Evolutionary conservation across 2,113 vertebrate genomes (phyloP).

Genomic region (Microcebus lehilahytsara): DNA sequence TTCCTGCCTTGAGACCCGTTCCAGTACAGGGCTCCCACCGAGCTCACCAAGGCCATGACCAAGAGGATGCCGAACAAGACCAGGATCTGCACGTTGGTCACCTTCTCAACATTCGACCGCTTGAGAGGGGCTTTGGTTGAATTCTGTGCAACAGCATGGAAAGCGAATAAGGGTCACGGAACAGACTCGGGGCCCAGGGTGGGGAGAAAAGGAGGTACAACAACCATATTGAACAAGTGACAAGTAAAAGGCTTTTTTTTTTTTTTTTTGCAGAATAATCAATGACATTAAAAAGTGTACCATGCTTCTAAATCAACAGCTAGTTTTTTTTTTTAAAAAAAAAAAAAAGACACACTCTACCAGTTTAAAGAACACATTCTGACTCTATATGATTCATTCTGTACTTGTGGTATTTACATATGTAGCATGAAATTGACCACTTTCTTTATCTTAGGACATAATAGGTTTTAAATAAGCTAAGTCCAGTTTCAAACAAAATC

Average conservation of each 20-base stretch:
- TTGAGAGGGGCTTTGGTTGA: slow-evolving; percentile 99
- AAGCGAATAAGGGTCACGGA: background rate
- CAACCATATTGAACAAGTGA: background rate
- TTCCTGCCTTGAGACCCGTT: slow-evolving; percentile 91
- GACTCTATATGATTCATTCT: background rate
- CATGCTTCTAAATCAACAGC: background rate
- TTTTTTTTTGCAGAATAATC: background rate
- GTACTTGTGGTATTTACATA: background rate
- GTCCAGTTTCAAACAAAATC: background rate
- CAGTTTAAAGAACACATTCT: background rate
- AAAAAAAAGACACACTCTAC: background rate
- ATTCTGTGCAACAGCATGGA: slow-evolving; percentile 86
- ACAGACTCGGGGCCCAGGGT: background rate
- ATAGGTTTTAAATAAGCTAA: background rate
- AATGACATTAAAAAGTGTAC: background rate
- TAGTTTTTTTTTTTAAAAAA: background rate
- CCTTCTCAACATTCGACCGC: slow-evolving; percentile 97
- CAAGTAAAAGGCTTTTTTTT: background rate
- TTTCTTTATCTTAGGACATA: background rate
- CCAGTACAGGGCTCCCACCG: slow-evolving; percentile 96
- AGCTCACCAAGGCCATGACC: slow-evolving; percentile 98
- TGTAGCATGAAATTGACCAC: background rate
- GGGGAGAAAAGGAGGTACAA: background rate
- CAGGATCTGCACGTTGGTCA: slow-evolving; percentile 98
- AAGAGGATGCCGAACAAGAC: slow-evolving; percentile 97